Base-by-base conservation (phyloP, 1,140 invertebrate genomes). In the Piezodorus guildinii region DNA sequence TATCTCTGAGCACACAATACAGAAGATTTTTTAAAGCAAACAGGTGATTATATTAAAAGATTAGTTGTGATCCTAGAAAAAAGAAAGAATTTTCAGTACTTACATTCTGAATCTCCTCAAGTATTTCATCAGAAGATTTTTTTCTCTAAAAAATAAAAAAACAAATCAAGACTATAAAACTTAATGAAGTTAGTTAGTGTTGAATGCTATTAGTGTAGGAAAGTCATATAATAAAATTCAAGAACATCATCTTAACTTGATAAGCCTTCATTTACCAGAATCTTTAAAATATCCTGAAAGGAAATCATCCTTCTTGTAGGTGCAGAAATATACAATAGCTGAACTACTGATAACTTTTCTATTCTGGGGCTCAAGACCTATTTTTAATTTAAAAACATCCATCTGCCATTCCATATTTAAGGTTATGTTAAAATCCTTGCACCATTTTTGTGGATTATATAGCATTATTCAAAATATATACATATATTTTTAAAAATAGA, bases 41-140 rank as follows among this genome's bases (percentile, higher is more conserved):
- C n/a, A n/a, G n/a, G n/a, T n/a, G n/a, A n/a, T 39, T 65, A 49
- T 63, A 46, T 30, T 64, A 62, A 65, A 58, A 63, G n/a, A 60
- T 63, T 43, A 16, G 12, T 10, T 49, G 27, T 25, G 52, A 67
- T 65, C 19, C 45, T 66, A n/a, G 54, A 61, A 52, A 63, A 52
- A 56, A n/a, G n/a, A n/a, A 67, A 56, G 64, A 43, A 59, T 46
- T n/a, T 65, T 52, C 62, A 58, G 60, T 49, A 65, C 68, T 73
- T 75, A 81, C 80, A 73, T 74, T 77, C 73, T 93, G 86, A 66
- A 93, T 77, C 52, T 80, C 77, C 71, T 91, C 89, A 46, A 94
- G 75, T 66, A 89, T 75, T 70, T 88, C 85, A 61, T 82, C 80
- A 21, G 87, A 88, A 17, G 84, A 85, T 77, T 85, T 86, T 77